These are phyloP conservation scores for Brachionus manjavacas DNA, from an alignment of 1,140 invertebrate species.

Conservation along the genomic window DNA sequence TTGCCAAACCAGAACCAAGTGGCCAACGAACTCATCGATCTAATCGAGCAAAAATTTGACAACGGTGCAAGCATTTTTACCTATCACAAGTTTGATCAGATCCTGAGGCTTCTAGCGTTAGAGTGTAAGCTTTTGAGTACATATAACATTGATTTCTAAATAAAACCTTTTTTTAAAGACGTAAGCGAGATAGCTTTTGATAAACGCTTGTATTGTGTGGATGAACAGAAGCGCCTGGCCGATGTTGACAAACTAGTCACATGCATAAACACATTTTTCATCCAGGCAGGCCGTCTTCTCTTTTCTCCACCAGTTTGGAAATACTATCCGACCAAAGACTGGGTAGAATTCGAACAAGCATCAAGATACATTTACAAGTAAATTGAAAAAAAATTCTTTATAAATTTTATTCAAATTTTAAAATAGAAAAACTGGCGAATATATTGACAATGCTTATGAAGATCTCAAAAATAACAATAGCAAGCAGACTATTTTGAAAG, in stretches of 20 bases:
- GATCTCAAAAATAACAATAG: not conserved
- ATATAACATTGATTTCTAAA: no score
- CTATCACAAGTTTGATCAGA: conserved; percentile 32
- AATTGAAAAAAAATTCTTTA: not conserved
- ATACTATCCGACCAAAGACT: conserved; percentile 41
- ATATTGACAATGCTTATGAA: conserved; percentile 17
- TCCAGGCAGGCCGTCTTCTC: not conserved
- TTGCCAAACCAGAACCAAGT: conserved; percentile 39
- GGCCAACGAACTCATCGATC: conserved; percentile 9
- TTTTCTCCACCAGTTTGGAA: conserved; percentile 37
- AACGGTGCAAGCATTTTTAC: not conserved
- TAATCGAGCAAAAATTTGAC: conserved; percentile 21
- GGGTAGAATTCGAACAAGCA: conserved; percentile 14
- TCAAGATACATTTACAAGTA: conserved; percentile 24
- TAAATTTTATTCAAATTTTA: not conserved
- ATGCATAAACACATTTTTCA: conserved; percentile 14
- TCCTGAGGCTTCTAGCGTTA: conserved; percentile 6
- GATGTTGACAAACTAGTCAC: conserved; percentile 14
- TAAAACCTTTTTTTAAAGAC: not conserved
- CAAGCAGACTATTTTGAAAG: conserved; percentile 15
- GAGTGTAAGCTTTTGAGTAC: not conserved
- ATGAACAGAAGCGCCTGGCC: conserved; percentile 1
- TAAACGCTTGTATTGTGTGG: conserved; percentile 5
- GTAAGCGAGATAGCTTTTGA: conserved; percentile 40
- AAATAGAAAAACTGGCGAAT: not conserved